phyloP scores from a whole-genome alignment of 2,113 vertebrate genomes.

The Nettapus auritus region DNA sequence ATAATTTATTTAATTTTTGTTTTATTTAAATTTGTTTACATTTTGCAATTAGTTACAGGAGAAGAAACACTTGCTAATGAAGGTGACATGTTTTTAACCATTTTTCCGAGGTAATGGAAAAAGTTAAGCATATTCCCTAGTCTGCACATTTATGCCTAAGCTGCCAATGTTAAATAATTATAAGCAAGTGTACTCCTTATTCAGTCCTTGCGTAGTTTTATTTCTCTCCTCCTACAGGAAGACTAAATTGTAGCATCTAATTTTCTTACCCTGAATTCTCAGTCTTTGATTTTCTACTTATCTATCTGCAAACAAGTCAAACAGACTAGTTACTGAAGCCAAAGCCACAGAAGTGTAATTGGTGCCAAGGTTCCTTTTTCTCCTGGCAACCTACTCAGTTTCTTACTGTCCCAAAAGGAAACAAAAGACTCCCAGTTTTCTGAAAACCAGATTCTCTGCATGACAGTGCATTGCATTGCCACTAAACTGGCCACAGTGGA shows the following conservation, averaged over 20 bases:
- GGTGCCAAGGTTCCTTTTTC: not conserved
- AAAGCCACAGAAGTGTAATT: not conserved
- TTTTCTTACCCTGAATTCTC: slow-evolving; percentile 21
- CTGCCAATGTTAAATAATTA: slow-evolving; percentile 5
- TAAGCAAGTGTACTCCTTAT: slow-evolving; percentile 46
- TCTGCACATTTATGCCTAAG: slow-evolving; percentile 20
- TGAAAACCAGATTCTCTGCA: slow-evolving; percentile 24
- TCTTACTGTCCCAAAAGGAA: slow-evolving; percentile 33
- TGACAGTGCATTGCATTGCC: slow-evolving; percentile 28
- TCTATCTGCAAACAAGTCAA: not conserved
- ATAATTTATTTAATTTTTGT: slow-evolving; percentile 40
- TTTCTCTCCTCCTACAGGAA: slow-evolving; percentile 50
- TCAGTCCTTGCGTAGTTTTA: not conserved
- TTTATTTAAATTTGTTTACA: not conserved
- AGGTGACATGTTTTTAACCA: not conserved
- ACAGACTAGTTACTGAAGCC: not conserved
- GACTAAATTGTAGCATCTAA: slow-evolving; percentile 52
- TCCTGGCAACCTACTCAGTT: not conserved
- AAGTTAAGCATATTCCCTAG: slow-evolving; percentile 27
- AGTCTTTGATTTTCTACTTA: not conserved
- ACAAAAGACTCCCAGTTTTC: slow-evolving; percentile 40
- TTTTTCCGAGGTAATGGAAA: slow-evolving; percentile 48
- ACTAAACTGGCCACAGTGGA: slow-evolving; percentile 22
- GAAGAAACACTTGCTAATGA: slow-evolving; percentile 53
- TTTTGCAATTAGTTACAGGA: slow-evolving; percentile 55